phyloP scores from a whole-genome alignment of 2,888 invertebrate species.

The Mylabris sibirica region DNA sequence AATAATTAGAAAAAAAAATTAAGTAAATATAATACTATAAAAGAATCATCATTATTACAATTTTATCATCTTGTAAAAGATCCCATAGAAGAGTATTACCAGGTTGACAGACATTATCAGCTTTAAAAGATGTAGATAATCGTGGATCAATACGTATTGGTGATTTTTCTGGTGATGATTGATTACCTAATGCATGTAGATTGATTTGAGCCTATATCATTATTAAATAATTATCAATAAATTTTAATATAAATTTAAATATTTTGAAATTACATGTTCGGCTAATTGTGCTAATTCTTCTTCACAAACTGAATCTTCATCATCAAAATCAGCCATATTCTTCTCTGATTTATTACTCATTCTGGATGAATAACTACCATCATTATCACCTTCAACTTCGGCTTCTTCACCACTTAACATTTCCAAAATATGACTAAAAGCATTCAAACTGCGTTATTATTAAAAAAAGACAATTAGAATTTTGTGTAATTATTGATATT shows the following conservation, averaged over 20 bases:
- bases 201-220: slow-evolving; percentile 55
- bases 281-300: slow-evolving; percentile 80
- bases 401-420: slow-evolving; percentile 74
- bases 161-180: slow-evolving; percentile 56
- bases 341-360: slow-evolving; percentile 94
- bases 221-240: not conserved
- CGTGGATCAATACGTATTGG: slow-evolving; percentile 58
- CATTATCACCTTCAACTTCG: slow-evolving; percentile 64
- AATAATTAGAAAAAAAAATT: slow-evolving; percentile 21
- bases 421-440: slow-evolving; percentile 69
- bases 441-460: slow-evolving; percentile 33
- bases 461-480: slow-evolving; percentile 1
- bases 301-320: slow-evolving; percentile 87
- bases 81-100: slow-evolving; percentile 95
- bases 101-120: slow-evolving; percentile 80
- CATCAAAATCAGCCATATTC: slow-evolving; percentile 94
- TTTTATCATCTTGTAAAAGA: slow-evolving; percentile 88
- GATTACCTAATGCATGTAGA: slow-evolving; percentile 55
- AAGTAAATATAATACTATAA: not conserved
- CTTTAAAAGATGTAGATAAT: slow-evolving; percentile 60
- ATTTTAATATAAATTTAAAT: too few species aligned
- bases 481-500: slow-evolving; percentile 23
- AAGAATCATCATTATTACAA: slow-evolving; percentile 54
- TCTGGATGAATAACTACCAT: slow-evolving; percentile 91
- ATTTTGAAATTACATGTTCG: slow-evolving; percentile 66